Percentiles rank a stretch among this genome's conserved stretches.
Conservation (phyloP, 1,140 invertebrate genomes). For the Sycobia sp. region DNA sequence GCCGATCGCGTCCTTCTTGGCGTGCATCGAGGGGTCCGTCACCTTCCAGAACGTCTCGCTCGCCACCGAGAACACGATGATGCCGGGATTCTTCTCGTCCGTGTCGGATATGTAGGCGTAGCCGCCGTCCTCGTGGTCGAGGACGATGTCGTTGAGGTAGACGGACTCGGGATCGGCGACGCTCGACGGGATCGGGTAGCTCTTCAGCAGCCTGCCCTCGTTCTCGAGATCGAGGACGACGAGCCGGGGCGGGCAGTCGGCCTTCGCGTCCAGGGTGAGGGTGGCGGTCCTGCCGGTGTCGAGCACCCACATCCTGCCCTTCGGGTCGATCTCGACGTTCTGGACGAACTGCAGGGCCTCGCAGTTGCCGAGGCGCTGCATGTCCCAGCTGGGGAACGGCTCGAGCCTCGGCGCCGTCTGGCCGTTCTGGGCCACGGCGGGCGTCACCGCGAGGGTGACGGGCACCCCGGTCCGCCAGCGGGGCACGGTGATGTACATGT, state of each 20-base stretch:
- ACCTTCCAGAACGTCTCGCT: conserved; percentile 72
- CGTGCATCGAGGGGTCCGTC: conserved; percentile 68
- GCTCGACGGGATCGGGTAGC: conserved; percentile 64
- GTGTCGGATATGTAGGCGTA: conserved; percentile 75
- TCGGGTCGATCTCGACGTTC: conserved; percentile 71
- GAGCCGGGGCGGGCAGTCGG: conserved; percentile 68
- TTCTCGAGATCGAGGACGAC: conserved; percentile 72
- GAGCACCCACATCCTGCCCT: conserved; percentile 73
- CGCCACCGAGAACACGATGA: conserved; percentile 69
- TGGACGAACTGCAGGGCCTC: conserved; percentile 71
- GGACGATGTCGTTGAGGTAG: conserved; percentile 71
- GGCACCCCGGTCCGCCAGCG: conserved; percentile 70
- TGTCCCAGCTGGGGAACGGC: conserved; percentile 72
- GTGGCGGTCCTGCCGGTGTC: conserved; percentile 68
- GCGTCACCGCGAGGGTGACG: conserved; percentile 68
- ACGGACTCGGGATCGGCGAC: conserved; percentile 61
- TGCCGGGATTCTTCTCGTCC: conserved; percentile 68
- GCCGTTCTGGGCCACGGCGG: conserved; percentile 52
- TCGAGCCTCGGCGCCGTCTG: conserved; percentile 66
- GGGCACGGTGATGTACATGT: conserved; percentile 69
- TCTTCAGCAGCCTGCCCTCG: conserved; percentile 61
- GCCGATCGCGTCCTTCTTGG: conserved; percentile 61
- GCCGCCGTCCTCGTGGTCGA: conserved; percentile 70
- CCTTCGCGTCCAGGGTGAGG: conserved; percentile 52
- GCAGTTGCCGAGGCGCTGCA: conserved; percentile 68